Conservation (phyloP, 2,888 invertebrate genomes). For the Heliconius charithonia region DNA sequence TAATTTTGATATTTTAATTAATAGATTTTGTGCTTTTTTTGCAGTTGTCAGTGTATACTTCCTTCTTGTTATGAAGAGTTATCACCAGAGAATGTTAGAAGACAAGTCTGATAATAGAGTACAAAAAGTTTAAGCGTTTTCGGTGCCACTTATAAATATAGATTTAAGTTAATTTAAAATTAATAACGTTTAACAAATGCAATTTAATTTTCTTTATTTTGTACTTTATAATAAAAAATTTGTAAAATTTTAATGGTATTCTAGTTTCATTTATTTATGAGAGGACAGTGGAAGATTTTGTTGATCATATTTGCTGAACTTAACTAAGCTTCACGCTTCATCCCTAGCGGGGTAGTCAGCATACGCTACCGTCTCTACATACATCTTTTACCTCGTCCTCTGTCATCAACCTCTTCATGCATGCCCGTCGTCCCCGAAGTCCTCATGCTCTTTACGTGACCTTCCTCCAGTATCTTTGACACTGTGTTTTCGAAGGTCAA, state of each 20-base stretch:
- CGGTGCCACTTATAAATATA: neutral
- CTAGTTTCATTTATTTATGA: neutral
- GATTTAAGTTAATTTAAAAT: neutral
- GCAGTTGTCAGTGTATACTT: conserved; percentile 1
- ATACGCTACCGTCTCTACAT: too few species aligned
- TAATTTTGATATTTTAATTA: neutral
- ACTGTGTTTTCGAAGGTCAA: too few species aligned
- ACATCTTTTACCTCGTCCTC: too few species aligned
- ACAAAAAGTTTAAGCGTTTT: neutral
- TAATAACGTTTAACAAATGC: neutral
- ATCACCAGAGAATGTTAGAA: conserved; percentile 9
- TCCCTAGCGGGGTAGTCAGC: too few species aligned
- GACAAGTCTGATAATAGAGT: neutral
- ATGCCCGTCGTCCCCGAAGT: too few species aligned
- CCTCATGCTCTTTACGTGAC: too few species aligned
- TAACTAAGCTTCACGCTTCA: too few species aligned
- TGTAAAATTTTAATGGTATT: neutral
- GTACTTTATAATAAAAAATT: neutral
- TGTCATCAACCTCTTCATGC: too few species aligned
- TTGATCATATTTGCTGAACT: neutral
- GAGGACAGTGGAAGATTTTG: too few species aligned
- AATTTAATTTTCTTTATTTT: neutral
- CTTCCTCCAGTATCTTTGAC: too few species aligned
- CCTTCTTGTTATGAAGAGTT: conserved; percentile 12
- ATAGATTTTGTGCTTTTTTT: neutral